Evolutionary conservation across 2,888 invertebrate species (phyloP).

Genomic region (Ennomos quercinarius): DNA sequence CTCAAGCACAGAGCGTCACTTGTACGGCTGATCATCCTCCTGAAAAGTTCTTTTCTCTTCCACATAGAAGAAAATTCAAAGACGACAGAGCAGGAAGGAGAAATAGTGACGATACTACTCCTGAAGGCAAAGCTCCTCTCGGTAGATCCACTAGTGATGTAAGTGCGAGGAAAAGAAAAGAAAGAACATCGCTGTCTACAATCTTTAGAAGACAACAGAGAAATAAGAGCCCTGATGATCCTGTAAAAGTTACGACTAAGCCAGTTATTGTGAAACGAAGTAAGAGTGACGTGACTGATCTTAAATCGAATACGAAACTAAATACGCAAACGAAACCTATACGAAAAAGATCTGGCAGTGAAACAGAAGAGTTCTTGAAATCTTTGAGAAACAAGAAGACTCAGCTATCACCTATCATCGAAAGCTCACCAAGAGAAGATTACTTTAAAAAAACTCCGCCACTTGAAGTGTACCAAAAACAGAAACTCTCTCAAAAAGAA

Average conservation of each 20-base stretch:
- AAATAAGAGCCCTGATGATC: conserved; percentile 78
- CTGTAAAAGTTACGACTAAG: conserved; percentile 78
- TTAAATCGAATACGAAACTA: conserved; percentile 81
- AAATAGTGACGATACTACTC: conserved; percentile 84
- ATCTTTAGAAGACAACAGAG: conserved; percentile 87
- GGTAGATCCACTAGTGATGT: conserved; percentile 86
- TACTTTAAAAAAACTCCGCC: conserved; percentile 85
- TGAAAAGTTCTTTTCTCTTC: conserved; percentile 89
- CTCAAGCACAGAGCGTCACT: conserved; percentile 90
- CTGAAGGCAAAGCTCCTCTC: conserved; percentile 70
- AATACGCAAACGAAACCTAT: conserved; percentile 74
- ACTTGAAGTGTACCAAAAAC: conserved; percentile 69
- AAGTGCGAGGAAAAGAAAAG: conserved; percentile 73
- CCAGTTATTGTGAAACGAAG: conserved; percentile 83
- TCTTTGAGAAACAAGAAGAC: conserved; percentile 86
- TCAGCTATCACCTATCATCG: conserved; percentile 92
- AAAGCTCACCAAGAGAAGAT: conserved; percentile 89
- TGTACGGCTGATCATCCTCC: conserved; percentile 87
- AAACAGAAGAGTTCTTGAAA: conserved; percentile 85
- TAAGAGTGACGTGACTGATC: conserved; percentile 88
- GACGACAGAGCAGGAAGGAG: conserved; percentile 70
- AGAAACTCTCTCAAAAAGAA: conserved; percentile 64
- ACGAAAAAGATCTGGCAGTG: conserved; percentile 86
- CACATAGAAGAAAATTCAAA: conserved; percentile 85
- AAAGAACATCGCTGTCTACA: conserved; percentile 88